A percentile compares a stretch with the other conserved stretches of the same genome.
Evolutionary conservation across 2,113 vertebrate genomes (phyloP).

Genomic region (Ursus arctos): DNA sequence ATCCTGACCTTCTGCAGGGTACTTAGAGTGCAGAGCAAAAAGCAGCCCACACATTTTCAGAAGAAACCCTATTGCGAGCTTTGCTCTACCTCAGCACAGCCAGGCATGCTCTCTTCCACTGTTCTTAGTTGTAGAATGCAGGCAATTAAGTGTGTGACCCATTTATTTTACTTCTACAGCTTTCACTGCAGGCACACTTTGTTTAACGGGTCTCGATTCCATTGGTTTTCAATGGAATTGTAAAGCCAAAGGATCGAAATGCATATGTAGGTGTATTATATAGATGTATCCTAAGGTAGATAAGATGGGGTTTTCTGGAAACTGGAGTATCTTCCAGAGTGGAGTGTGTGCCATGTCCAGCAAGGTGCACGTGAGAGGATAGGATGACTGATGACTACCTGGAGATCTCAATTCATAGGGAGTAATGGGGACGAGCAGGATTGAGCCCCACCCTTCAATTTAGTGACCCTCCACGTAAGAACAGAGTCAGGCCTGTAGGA

Average conservation of each 20-base stretch:
- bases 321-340: neutral
- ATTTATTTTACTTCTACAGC: neutral
- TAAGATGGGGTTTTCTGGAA: neutral
- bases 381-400: neutral
- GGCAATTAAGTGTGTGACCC: neutral
- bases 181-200: neutral
- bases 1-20: neutral
- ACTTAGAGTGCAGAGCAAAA: slow-evolving; percentile 29
- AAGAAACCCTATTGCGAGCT: slow-evolving; percentile 26
- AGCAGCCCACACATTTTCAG: slow-evolving; percentile 13
- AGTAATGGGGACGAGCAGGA: neutral
- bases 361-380: neutral
- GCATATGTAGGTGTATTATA: neutral
- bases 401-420: neutral
- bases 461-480: neutral
- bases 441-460: neutral
- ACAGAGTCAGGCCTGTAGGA: too few relatives aligned
- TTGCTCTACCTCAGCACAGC: neutral
- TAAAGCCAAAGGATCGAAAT: neutral
- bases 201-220: neutral
- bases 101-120: neutral
- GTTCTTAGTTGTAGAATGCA: neutral
- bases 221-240: neutral
- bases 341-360: neutral
- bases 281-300: neutral